Base-by-base conservation (phyloP, 2,113 vertebrate genomes). In the Orycteropus afer region DNA sequence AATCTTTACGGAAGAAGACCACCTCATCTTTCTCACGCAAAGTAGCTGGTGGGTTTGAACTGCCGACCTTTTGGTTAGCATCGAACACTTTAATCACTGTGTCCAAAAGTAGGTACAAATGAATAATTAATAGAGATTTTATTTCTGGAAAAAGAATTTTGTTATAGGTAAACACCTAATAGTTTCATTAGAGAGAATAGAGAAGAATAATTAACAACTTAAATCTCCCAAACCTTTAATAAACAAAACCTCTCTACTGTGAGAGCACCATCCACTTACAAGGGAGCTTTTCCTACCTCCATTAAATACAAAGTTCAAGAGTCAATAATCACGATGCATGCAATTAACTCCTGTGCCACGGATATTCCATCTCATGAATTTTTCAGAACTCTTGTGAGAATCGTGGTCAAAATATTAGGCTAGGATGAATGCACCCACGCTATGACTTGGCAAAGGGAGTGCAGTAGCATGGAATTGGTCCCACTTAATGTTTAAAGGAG, bases 291-390 rank as follows among this genome's bases (percentile, higher is more conserved):
- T 90, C 67, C 61, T 55, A 40, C 32, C 51, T 63, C 59, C 90
- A 81, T 67, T 81, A 86, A 82, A 51, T 32, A 80, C 73, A 93
- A 94, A 94, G 80, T 59, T 74, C 86, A 86, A 92, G 3, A 55
- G 55, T 51, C n/a, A 40, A 57, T 67, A 94, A 51, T 20, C 13
- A 87, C 37, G 65, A 53, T 57, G 29, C 40, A 67, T 47, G 65
- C 11, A 92, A 92, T 77, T 74, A 95, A 86, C 67, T 45, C 67
- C n/a, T 29, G 22, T 85, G 74, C 55, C 81, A 61, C 27, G 74
- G 63, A 49, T 69, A 42, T 93, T 88, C 87, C 47, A 53, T 74
- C 25, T 95, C 25, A 67, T 49, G 92, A 88, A 42, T 53, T 86
- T 93, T 95, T 92, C 53, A 37, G 67, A 92, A 63, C n/a, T 40